Base-by-base conservation (phyloP, 1,140 invertebrate species). In the Eufriesea mexicana region DNA sequence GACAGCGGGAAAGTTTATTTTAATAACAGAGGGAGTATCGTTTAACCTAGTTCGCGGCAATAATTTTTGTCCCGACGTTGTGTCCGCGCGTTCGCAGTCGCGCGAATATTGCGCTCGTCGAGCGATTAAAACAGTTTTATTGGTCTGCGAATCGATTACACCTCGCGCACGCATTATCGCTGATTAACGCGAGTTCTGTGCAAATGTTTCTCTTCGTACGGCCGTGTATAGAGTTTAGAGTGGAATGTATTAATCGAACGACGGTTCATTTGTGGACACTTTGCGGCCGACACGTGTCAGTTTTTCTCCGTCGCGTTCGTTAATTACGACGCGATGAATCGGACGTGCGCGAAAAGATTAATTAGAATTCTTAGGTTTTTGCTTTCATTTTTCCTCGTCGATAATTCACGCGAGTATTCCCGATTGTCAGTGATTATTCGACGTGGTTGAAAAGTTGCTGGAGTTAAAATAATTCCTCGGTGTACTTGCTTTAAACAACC, bases 41-140 rank as follows among this genome's bases (percentile, higher is more conserved):
- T 68, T 68, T 68, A 45, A 66, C 42, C n/a, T 35, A 47, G 67
- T 25, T 49, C 16, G n/a, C 18, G 9, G 67, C n/a, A 51, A 51
- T 71, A 71, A 71, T 71, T 71, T 51, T 70, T 70, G 45, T 49
- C 5, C 45, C 45, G 42, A 68, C 45, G n/a, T n/a, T 61, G 5
- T 54, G 14, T 9, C 4, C 5, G 9, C 20, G 18, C 20, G 25
- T 28, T 54, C 51, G 28, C 35, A 71, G 18, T 0, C 20, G 2
- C 35, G 66, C 5, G 71, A 73, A 55, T 73, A 51, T 59, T 57
- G 71, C 71, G 55, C 54, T n/a, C 45, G 54, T 74, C 71, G 14
- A 25, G 12, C 71, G 55, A 74, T 74, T 74, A 74, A 74, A 74
- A 59, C 57, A 42, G 42, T 74, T 74, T 74, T 74, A 74, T 74